Evolutionary conservation across 2,888 invertebrate species (phyloP).

Genomic region (Torymus aiolomorphi): DNA sequence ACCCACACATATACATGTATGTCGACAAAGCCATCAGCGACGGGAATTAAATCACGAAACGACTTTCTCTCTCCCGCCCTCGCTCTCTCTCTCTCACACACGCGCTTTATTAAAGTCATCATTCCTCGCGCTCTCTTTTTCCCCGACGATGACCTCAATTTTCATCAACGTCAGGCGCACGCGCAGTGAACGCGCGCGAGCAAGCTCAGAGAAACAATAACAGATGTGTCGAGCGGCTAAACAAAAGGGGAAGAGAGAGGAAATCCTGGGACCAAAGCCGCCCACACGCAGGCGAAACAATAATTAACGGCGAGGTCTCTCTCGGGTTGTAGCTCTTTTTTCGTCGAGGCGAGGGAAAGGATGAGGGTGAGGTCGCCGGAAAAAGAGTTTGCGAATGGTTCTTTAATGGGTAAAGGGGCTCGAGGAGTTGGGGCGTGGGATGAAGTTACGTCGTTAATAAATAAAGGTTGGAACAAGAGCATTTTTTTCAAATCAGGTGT

Average conservation of each 20-base stretch:
- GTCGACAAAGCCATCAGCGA: conserved; percentile 15
- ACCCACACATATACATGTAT: too few relatives aligned
- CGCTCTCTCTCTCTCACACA: neutral
- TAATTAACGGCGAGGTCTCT: neutral
- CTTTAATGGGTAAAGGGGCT: too few relatives aligned
- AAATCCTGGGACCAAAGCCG: neutral
- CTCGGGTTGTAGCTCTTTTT: neutral
- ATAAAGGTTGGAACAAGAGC: too few relatives aligned
- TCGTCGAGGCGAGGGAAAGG: too few relatives aligned
- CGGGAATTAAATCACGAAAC: conserved; percentile 38
- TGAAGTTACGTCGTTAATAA: too few relatives aligned
- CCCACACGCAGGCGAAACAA: neutral
- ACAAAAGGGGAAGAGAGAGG: neutral
- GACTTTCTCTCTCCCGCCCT: neutral
- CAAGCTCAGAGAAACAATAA: neutral
- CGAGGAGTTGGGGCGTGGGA: too few relatives aligned
- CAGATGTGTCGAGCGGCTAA: neutral
- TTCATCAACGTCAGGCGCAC: conserved; percentile 56
- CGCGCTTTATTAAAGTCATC: conserved; percentile 56
- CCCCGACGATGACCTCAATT: conserved; percentile 47
- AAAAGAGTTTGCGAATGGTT: conserved; percentile 1
- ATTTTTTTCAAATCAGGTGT: too few relatives aligned
- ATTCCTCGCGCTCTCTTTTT: conserved; percentile 11
- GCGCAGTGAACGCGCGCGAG: neutral
- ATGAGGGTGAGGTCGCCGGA: neutral